Percentiles rank a stretch among this genome's conserved stretches.
Conservation (phyloP, 2,888 invertebrate genomes). For the Drosophila eohydei region DNA sequence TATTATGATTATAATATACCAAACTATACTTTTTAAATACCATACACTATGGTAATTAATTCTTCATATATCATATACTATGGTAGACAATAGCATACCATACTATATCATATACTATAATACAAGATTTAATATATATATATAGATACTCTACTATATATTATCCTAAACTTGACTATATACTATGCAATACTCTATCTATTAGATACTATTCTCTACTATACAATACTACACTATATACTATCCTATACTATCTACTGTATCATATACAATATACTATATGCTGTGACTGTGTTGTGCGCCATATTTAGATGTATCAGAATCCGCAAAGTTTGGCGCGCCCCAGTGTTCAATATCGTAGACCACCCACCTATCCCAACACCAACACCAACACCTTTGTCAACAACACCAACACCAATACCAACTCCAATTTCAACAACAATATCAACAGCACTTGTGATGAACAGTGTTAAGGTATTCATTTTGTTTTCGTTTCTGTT, state of each 20-base stretch:
- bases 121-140: too few species aligned
- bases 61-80: background rate
- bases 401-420: constrained; percentile 34
- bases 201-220: background rate
- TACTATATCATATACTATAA: background rate
- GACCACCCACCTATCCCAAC: constrained; percentile 73
- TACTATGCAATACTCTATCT: background rate
- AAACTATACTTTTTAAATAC: background rate
- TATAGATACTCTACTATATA: background rate
- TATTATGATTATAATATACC: background rate
- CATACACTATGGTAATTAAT: background rate
- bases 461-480: constrained; percentile 82
- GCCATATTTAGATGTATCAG: constrained; percentile 76
- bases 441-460: constrained; percentile 58
- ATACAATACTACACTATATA: background rate
- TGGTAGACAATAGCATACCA: background rate
- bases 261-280: constrained; percentile 8
- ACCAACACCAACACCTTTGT: constrained; percentile 24
- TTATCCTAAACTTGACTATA: background rate
- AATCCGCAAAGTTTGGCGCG: constrained; percentile 82
- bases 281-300: constrained; percentile 26
- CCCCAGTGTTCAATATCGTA: constrained; percentile 83
- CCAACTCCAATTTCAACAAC: constrained; percentile 16
- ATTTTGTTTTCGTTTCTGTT: constrained; percentile 32
- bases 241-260: constrained; percentile 3